phyloP scores from a whole-genome alignment of 2,888 invertebrate genomes.

The Caenorhabditis drosophilae region DNA sequence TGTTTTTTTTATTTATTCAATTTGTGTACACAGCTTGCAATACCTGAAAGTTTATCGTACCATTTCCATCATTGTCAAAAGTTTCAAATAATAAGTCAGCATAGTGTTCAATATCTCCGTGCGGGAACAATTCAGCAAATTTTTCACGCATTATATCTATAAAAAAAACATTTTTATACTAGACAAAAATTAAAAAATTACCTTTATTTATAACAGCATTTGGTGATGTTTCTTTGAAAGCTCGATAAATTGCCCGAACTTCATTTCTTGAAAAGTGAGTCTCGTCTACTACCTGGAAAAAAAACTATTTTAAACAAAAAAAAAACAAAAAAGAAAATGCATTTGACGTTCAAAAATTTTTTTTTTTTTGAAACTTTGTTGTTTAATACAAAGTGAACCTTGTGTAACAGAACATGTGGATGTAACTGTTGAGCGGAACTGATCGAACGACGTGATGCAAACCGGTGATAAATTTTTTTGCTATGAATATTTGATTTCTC shows the following conservation, averaged over 20 bases:
- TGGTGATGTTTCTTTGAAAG: conserved; percentile 63
- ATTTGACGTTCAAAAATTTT: not conserved
- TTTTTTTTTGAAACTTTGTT: not conserved
- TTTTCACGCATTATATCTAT: conserved; percentile 59
- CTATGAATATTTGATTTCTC: conserved; percentile 39
- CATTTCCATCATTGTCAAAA: conserved; percentile 60
- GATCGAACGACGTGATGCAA: conserved; percentile 21
- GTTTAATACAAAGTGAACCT: conserved; percentile 6
- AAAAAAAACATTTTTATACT: conserved; percentile 10
- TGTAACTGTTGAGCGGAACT: conserved; percentile 10
- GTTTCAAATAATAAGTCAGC: conserved; percentile 64
- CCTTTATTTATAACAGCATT: conserved; percentile 63
- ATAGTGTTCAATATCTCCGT: conserved; percentile 63
- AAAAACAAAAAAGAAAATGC: not conserved
- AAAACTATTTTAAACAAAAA: not conserved
- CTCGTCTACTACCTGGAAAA: conserved; percentile 57
- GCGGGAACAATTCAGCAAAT: conserved; percentile 62
- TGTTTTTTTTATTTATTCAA: too few species aligned
- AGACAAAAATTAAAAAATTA: conserved; percentile 9
- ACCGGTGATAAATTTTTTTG: conserved; percentile 39
- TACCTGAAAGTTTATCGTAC: conserved; percentile 65
- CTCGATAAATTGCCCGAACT: conserved; percentile 60
- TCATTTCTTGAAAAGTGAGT: conserved; percentile 64
- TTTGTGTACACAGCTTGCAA: too few species aligned
- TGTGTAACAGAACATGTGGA: conserved; percentile 24